Conservation (phyloP, 2,113 vertebrate species). For the Phalacrocorax brasilianus region DNA sequence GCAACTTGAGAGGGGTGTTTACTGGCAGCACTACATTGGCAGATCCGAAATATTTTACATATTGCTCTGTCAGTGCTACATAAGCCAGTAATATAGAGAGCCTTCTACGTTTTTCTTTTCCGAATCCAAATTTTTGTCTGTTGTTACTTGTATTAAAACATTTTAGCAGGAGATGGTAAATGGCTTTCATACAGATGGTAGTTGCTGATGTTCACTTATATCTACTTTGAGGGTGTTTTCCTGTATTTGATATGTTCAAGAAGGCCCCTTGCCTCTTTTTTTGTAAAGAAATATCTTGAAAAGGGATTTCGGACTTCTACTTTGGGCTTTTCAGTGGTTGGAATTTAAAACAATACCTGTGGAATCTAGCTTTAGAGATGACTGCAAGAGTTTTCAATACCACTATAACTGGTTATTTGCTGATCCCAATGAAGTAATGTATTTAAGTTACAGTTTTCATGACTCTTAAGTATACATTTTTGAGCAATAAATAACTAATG, state of each 20-base stretch:
- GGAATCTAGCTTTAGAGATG: background rate
- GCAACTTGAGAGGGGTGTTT: background rate
- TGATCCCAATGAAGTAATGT: background rate
- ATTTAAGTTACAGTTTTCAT: background rate
- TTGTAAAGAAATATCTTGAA: background rate
- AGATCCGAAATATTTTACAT: background rate
- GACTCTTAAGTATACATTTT: background rate
- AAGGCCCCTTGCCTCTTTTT: background rate
- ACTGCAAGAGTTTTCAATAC: background rate
- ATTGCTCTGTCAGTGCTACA: background rate
- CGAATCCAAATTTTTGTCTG: background rate
- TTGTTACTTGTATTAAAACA: background rate
- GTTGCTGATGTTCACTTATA: background rate
- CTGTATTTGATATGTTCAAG: background rate
- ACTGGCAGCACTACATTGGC: background rate
- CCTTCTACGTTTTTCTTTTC: background rate
- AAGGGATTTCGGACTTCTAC: background rate
- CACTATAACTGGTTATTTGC: background rate
- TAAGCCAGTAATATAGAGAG: background rate
- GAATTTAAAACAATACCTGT: background rate
- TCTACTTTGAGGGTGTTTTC: background rate
- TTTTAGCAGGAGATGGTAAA: background rate
- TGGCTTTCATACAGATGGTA: background rate
- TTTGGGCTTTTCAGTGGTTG: background rate
- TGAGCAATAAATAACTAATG: background rate